These are phyloP conservation scores for Pyrrhosoma nymphula DNA, from an alignment of 2,888 invertebrate genomes.

Conservation along the genomic window DNA sequence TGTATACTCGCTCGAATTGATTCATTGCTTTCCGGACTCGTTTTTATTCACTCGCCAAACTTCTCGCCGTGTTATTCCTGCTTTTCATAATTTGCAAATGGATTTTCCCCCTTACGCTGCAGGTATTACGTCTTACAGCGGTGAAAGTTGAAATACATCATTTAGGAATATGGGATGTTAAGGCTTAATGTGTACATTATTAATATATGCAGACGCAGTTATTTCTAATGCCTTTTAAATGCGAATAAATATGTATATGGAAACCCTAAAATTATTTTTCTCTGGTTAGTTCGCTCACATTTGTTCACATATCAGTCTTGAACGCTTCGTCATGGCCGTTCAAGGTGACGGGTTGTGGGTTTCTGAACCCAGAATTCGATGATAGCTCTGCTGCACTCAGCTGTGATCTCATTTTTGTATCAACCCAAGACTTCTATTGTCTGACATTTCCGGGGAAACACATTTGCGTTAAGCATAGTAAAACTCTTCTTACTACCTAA, in stretches of 20 bases:
- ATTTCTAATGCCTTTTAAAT: not conserved
- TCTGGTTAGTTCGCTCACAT: not conserved
- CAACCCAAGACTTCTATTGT: not conserved
- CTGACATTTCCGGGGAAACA: not conserved
- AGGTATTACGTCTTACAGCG: not conserved
- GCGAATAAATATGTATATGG: not conserved
- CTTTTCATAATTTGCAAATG: not conserved
- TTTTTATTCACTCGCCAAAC: not conserved
- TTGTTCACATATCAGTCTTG: not conserved
- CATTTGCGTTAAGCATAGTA: not conserved
- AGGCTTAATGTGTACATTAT: not conserved
- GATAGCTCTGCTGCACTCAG: not conserved
- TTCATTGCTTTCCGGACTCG: not conserved
- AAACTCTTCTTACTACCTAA: not conserved
- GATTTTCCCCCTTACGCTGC: not conserved
- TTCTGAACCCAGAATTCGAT: not conserved
- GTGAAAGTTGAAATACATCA: not conserved
- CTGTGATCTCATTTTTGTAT: not conserved
- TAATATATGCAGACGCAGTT: not conserved
- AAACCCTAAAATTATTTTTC: not conserved
- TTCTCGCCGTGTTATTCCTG: not conserved
- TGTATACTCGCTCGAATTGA: not conserved
- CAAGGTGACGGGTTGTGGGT: not conserved
- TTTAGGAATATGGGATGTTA: not conserved
- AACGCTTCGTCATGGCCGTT: not conserved